Percentiles rank a stretch among this genome's conserved stretches.
These are phyloP conservation scores for Cheilosia variabilis DNA, from an alignment of 2,888 invertebrate genomes.

Conservation along the genomic window DNA sequence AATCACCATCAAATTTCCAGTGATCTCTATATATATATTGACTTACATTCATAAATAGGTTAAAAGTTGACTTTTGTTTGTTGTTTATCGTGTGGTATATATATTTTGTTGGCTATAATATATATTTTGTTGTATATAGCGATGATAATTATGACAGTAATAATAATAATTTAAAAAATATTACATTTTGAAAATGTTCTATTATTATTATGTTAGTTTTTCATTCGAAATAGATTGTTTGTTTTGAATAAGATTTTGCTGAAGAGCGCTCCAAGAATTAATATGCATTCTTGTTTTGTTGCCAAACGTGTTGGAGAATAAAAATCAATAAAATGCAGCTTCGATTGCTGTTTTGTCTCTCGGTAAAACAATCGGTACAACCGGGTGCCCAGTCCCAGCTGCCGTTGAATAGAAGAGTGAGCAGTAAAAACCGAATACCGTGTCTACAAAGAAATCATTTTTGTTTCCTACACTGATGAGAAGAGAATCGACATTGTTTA, in stretches of 20 bases:
- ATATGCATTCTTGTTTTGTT: conserved; percentile 9
- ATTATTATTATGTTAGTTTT: conserved; percentile 63
- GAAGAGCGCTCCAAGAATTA: conserved; percentile 40
- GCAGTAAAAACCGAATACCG: conserved; percentile 21
- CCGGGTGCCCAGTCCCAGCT: conserved; percentile 43
- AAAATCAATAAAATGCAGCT: conserved; percentile 26
- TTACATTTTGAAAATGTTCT: conserved; percentile 68
- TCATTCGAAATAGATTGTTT: conserved; percentile 56
- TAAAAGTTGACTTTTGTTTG: conserved; percentile 67
- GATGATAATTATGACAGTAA: conserved; percentile 66
- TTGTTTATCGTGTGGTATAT: conserved; percentile 42
- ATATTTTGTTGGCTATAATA: conserved; percentile 55
- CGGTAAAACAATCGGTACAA: conserved; percentile 6
- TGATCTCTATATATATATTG: conserved; percentile 41
- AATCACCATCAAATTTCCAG: conserved; percentile 64
- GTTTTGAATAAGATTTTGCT: conserved; percentile 22
- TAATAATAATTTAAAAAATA: conserved; percentile 69
- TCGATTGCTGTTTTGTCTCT: conserved; percentile 8
- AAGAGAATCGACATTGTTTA: conserved; percentile 50
- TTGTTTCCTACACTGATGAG: conserved; percentile 22
- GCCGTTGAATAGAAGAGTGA: not conserved
- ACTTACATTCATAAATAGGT: conserved; percentile 73
- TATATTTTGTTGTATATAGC: conserved; percentile 63
- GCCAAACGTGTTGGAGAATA: conserved; percentile 37
- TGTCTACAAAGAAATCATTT: conserved; percentile 11